Base-by-base conservation (phyloP, 2,888 invertebrate species). In the Lycocerus yunnanus region DNA sequence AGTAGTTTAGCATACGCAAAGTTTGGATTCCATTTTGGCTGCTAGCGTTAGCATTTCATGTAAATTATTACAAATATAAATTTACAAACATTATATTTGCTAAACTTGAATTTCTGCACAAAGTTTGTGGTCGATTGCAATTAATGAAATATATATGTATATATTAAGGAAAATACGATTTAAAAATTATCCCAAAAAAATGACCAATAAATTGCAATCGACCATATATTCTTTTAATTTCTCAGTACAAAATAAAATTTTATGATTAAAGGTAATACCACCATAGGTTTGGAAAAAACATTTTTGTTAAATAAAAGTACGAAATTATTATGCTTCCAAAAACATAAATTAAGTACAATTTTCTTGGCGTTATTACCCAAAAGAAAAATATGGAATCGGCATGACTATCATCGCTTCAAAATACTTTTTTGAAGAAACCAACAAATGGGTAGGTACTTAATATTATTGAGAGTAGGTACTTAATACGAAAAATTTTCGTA, bases 1-100 rank as follows among this genome's bases (percentile, higher is more conserved):
- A 90, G 85, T 82, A 89, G 84, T 88, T 88, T 85, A 86, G 91
- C 89, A 87, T 90, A 89, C 84, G 87, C 86, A 84, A 89, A 89
- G 87, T 89, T 86, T 79, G 89, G 89, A 85, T 89, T 89, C 89
- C 89, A 89, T 83, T 87, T 87, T 66, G 87, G 88, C 86, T 86
- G 88, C 85, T 82, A 78, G 68, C 24, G 61, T 59, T 71, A 71
- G 13, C 67, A 73, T 66, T 69, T 24, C 67, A 74, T 27, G 59
- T 68, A 73, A 68, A 27, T 69, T 60, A 59, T 71, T 68, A 68
- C 15, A 67, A 43, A 43, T 67, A 16, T 24, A 15, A n/a, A 15
- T 67, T 67, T 10, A 59, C 68, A 20, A 59, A 13, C 43, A n/a
- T 43, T n/a, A n/a, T 43, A n/a, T 43, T 43, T 43, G 43, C 5